Base-by-base conservation (phyloP, 2,797 vertebrate genomes). In the Etheostoma perlongum region DNA sequence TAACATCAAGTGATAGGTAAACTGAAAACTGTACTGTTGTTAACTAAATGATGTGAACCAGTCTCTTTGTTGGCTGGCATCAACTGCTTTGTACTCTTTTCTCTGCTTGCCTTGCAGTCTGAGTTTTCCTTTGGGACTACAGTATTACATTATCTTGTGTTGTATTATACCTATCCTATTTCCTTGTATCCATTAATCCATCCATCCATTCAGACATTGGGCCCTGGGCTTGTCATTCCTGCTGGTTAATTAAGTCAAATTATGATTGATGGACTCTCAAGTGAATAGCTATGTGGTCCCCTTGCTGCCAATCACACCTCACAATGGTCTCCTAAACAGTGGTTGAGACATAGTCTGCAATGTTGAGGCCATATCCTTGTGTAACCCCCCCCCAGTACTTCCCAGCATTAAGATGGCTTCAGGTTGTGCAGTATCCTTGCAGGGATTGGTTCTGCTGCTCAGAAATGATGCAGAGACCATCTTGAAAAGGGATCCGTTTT, bases 181-280 rank as follows among this genome's bases (percentile, higher is more conserved):
- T 79, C 76, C 74, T 62, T 71, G 46, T 53, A 66, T 77, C 71
- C 79, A 72, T 84, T 64, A 76, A 76, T 82, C 68, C 81, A 44
- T 74, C 52, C 81, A 46, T 79, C 82, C 70, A 9, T 54, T 54
- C 84, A 81, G 75, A 78, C 79, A 61, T 25, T 12, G 60, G 53
- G 55, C 60, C 68, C 71, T 69, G 51, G 51, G 74, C 88, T 73
- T 78, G 85, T 89, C 87, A 57, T 76, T 84, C 65, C 76, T 75
- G 87, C 82, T 78, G 86, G 58, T 82, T 92, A 92, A 94, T 93
- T 88, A 89, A 85, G 73, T 84, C 72, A 89, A 89, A 91, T 84
- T 76, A 88, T 92, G 91, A 93, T 88, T 90, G 90, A 93, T 92
- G 82, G 84, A 81, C 68, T 91, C 86, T 78, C 72, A 6, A 55